These are phyloP conservation scores for Lacerta bilineata DNA, from an alignment of 2,797 vertebrate genomes.

Conservation along the genomic window DNA sequence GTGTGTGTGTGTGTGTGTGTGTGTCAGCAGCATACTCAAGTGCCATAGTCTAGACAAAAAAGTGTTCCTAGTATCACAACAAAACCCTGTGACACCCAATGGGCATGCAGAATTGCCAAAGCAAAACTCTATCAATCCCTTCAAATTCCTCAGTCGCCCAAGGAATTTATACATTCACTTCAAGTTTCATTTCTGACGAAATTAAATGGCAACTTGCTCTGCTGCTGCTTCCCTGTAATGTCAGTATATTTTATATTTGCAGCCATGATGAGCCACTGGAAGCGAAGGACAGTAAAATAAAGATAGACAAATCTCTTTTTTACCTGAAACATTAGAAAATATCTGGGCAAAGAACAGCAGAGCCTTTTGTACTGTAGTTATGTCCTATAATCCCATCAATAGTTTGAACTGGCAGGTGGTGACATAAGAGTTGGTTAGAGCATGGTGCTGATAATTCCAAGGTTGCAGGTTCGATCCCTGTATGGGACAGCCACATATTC, in stretches of 20 bases:
- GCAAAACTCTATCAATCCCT: not conserved
- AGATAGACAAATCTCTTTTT: not conserved
- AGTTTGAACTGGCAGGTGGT: not conserved
- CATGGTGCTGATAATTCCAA: too few species aligned
- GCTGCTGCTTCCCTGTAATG: too few species aligned
- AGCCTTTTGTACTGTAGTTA: not conserved
- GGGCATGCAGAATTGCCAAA: not conserved
- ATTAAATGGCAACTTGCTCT: not conserved
- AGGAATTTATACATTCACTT: not conserved
- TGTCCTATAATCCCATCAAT: not conserved
- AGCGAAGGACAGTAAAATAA: not conserved
- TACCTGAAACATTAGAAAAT: not conserved
- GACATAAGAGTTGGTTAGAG: too few species aligned
- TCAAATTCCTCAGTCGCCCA: not conserved
- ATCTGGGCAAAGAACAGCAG: not conserved
- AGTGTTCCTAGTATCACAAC: not conserved
- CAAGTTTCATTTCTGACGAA: not conserved
- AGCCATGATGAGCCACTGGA: not conserved
- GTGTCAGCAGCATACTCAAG: not conserved
- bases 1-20: too few species aligned
- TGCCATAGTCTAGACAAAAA: not conserved
- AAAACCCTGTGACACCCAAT: not conserved
- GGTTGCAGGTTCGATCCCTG: too few species aligned
- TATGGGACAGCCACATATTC: too few species aligned
- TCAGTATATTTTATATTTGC: not conserved